Conservation (phyloP, 2,113 vertebrate genomes). For the Pelusios castaneus region DNA sequence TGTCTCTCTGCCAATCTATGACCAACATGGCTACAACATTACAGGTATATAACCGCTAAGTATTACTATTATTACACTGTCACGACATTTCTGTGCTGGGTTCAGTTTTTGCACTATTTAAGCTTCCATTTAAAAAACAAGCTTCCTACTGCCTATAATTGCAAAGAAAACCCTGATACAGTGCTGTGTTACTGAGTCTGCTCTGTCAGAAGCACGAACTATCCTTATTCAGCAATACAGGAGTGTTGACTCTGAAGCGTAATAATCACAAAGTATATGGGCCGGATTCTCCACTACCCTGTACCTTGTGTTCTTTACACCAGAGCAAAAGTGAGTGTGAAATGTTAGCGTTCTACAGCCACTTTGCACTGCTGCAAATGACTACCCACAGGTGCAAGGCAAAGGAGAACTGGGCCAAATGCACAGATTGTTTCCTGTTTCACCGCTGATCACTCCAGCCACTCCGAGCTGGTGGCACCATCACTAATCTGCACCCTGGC, state of each 20-base stretch:
- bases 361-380: not conserved
- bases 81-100: not conserved
- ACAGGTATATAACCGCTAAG: too few species aligned
- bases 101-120: not conserved
- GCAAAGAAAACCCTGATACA: not conserved
- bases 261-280: not conserved
- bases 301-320: not conserved
- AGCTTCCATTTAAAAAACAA: not conserved
- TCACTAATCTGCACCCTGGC: not conserved
- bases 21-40: too few species aligned
- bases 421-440: rapidly evolving
- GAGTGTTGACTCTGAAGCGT: not conserved
- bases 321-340: not conserved
- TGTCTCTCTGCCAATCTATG: too few species aligned
- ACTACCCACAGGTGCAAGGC: not conserved
- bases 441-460: not conserved
- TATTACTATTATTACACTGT: not conserved
- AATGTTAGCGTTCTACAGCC: not conserved
- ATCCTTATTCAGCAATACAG: not conserved
- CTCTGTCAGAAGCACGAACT: not conserved
- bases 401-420: rapidly evolving
- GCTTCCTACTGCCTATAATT: not conserved
- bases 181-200: not conserved
- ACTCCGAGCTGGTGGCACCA: rapidly evolving
- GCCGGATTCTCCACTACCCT: not conserved